Base-by-base conservation (phyloP, 1,140 invertebrate genomes). In the Drosophila athabasca region DNA sequence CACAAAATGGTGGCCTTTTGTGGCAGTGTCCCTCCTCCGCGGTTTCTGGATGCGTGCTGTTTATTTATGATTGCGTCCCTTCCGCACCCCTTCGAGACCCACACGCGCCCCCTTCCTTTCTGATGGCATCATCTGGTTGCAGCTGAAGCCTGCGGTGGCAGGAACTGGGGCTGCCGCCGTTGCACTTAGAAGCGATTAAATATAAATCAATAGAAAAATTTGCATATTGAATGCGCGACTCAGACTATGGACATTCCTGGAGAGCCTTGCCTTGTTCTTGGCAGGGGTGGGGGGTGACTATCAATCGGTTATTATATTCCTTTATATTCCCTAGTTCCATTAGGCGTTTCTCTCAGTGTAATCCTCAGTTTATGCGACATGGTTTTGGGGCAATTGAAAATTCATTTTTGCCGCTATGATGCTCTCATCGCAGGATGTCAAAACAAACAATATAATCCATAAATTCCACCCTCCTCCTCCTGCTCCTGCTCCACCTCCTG, bases 131-230 rank as follows among this genome's bases (percentile, higher is more conserved):
- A 79, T 79, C 76, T 79, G 76, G 50, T 41, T 15, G 19, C 5
- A 22, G 48, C 46, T 46, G 24, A 29, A 31, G 22, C 44, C 51
- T 2, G 9, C 8, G 31, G 31, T 3, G 2, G 31, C 55, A 35
- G 31, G 0, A 0, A 53, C 49, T 68, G 54, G 17, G 44, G 41
- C 62, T 41, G 43, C 45, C 49, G 43, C 49, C 26, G 72, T 62
- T 65, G 78, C 81, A 76, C 81, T 90, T 85, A 81, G 90, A 84
- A 79, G 74, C 85, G 85, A 89, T 89, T 89, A 89, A 90, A 90
- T 85, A 85, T 90, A 89, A 89, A 89, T 85, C 82, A 90, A 85
- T 89, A 90, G 79, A 81, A 70, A 73, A 76, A 89, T 89, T 90
- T 89, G 85, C 84, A 89, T 89, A 85, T 75, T 77, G 58, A 85